Conservation (phyloP, 2,113 vertebrate genomes). For the Callipepla squamata region DNA sequence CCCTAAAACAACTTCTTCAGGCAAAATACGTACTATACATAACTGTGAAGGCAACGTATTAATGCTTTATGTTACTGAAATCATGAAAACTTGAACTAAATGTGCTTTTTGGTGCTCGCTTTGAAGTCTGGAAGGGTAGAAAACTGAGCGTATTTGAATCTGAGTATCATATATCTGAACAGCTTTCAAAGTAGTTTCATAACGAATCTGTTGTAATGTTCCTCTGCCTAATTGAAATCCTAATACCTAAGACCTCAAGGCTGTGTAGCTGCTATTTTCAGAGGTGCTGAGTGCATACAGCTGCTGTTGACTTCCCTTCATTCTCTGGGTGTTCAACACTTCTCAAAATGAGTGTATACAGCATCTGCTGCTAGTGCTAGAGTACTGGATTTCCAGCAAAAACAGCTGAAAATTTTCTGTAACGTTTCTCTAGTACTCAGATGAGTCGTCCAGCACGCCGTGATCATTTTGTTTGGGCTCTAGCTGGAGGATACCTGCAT, state of each 20-base stretch:
- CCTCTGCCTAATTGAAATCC: neutral
- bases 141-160: neutral
- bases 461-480: neutral
- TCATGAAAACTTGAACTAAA: neutral
- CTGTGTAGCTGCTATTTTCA: constrained; percentile 13
- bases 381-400: neutral
- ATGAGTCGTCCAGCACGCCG: neutral
- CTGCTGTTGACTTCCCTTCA: constrained; percentile 13
- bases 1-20: neutral
- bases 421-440: neutral
- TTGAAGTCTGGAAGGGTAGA: neutral
- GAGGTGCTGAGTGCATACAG: constrained; percentile 2
- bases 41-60: neutral
- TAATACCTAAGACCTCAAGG: neutral
- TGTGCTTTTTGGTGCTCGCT: neutral
- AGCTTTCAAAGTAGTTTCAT: neutral
- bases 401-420: neutral
- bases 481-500: neutral
- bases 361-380: neutral
- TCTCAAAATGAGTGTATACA: neutral
- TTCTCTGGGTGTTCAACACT: neutral
- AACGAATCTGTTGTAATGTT: neutral
- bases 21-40: neutral
- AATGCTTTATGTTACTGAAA: neutral
- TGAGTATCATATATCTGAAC: neutral